Base-by-base conservation (phyloP, 2,113 vertebrate genomes). In the Dasyornis broadbenti region DNA sequence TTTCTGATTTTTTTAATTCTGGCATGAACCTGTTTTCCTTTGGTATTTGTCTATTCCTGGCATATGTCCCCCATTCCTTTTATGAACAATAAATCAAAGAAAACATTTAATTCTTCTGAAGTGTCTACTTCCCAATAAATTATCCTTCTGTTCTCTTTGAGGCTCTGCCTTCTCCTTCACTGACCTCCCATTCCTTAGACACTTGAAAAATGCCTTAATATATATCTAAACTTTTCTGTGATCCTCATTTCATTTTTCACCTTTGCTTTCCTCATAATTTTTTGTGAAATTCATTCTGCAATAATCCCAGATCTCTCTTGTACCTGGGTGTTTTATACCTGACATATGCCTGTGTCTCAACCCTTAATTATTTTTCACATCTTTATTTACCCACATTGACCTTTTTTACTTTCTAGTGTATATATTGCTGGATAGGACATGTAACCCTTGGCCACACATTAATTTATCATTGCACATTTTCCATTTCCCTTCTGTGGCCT, bases 381-480 rank as follows among this genome's bases (percentile, higher is more conserved):
- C 56, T 90, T 95, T 96, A 93, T 96, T 96, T 97, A 96, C 75
- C 66, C 61, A 50, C 40, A 64, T 39, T 95, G 95, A 97, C 82
- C 92, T 95, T 96, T 95, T 81, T 90, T 69, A 81, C 59, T 72
- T 96, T 45, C 26, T 52, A 89, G 21, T 89, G 39, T 90, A 94
- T 96, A 92, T 96, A 91, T 71, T 89, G 73, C 77, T 78, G 76
- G 72, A 82, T 79, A 81, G 81, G 83, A 96, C 92, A 96, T 0
- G 1, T 89, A 96, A 97, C 95, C 96, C 90, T 89, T 84, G 91
- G 59, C 72, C 91, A 91, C 93, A 95, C 66, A 86, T 95, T 97
- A 95, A 96, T 97, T 96, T 97, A 94, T 94, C 86, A 90, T 90
- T 54, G 63, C 85, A 94, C 93, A 94, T 94, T 97, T 97, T 96